A percentile compares a stretch with the other conserved stretches of the same genome.
These are phyloP conservation scores for Bombycilla garrulus DNA, from an alignment of 2,113 vertebrate species.

Conservation along the genomic window DNA sequence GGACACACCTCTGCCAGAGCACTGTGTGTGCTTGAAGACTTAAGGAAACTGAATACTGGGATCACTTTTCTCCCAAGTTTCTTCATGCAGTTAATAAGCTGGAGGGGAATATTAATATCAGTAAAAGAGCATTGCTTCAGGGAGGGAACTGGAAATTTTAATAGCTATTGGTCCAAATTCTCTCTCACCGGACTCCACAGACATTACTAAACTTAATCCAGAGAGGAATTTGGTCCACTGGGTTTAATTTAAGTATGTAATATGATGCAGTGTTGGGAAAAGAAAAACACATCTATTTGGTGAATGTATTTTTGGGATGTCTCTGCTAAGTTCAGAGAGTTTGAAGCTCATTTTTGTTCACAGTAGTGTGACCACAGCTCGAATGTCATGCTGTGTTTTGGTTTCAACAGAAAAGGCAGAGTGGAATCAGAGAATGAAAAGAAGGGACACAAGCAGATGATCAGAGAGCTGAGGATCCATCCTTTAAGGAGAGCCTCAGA, in stretches of 20 bases:
- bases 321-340: constrained; percentile 1
- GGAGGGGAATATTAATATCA: constrained; percentile 17
- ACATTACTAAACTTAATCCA: constrained; percentile 26
- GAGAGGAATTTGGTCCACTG: constrained; percentile 12
- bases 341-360: constrained; percentile 15
- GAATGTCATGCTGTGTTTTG: background rate
- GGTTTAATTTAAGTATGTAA: constrained; percentile 34
- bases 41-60: background rate
- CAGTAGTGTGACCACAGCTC: background rate
- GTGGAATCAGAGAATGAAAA: background rate
- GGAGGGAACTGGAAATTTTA: constrained; percentile 5
- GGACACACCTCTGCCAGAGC: background rate
- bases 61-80: background rate
- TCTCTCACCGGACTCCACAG: background rate
- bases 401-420: background rate
- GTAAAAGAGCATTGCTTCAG: background rate
- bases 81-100: constrained; percentile 11
- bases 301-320: background rate
- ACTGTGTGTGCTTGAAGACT: background rate
- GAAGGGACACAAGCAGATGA: background rate
- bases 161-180: constrained; percentile 9
- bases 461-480: background rate
- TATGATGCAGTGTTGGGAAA: background rate
- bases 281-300: background rate
- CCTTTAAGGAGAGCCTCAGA: background rate